Percentiles rank a stretch among this genome's conserved stretches.
Conservation (phyloP, 2,797 vertebrate genomes). For the Smutsia gigantea region DNA sequence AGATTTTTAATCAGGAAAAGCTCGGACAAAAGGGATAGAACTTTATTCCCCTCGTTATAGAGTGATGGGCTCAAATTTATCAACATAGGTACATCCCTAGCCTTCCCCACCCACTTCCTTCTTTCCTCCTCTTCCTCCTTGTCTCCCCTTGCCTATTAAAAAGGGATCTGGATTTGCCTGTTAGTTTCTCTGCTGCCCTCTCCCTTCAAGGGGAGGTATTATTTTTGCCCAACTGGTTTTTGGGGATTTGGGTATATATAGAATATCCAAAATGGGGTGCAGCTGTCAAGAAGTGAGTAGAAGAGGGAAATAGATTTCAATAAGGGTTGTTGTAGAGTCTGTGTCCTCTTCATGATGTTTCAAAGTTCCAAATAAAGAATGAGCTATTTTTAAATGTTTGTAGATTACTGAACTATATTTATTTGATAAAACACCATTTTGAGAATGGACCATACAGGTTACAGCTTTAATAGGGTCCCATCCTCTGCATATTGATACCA, state of each 20-base stretch:
- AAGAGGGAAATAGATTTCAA: background rate
- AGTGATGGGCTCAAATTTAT: background rate
- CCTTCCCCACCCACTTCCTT: background rate
- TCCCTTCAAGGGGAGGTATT: background rate
- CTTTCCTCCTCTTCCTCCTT: background rate
- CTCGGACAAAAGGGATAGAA: background rate
- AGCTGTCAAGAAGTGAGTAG: background rate
- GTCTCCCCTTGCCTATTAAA: background rate
- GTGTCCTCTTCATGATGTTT: background rate
- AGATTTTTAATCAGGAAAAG: slow-evolving; percentile 6
- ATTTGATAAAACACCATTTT: background rate
- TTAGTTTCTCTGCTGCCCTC: background rate
- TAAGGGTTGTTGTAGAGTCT: background rate
- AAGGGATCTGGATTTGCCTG: background rate
- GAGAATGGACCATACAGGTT: background rate
- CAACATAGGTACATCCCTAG: background rate
- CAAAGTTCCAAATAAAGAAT: slow-evolving; percentile 11
- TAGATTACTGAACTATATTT: background rate
- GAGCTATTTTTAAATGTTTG: slow-evolving; percentile 15
- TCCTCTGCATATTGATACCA: background rate
- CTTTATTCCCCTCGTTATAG: slow-evolving; percentile 5
- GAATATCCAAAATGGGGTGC: background rate
- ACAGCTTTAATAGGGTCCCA: background rate
- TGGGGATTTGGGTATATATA: background rate
- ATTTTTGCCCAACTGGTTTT: background rate